A percentile compares a stretch with the other conserved stretches of the same genome.
These are phyloP conservation scores for Apostichopus parvimensis DNA, from an alignment of 35 echinoderm and acorn worm genomes.

Conservation along the genomic window DNA sequence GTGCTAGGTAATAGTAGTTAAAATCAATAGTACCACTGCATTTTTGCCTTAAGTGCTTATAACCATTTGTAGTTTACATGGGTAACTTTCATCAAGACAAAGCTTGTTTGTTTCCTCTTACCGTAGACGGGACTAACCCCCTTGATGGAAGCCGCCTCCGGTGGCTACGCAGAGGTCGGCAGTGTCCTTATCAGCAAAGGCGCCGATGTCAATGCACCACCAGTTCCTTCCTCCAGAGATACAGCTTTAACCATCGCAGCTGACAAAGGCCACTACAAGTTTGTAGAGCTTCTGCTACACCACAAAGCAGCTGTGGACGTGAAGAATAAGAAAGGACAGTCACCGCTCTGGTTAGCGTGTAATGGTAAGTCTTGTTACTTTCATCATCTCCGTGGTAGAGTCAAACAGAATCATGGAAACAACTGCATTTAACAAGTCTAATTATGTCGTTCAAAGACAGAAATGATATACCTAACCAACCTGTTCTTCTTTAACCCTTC, in stretches of 20 bases:
- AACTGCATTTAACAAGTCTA: too few species aligned
- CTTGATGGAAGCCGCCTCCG: slow-evolving; percentile 98
- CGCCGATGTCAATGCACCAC: slow-evolving; percentile 91
- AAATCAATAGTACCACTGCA: too few species aligned
- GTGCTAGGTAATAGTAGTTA: too few species aligned
- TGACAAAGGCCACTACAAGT: slow-evolving; percentile 98
- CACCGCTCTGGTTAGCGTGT: slow-evolving; percentile 93
- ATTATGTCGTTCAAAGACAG: too few species aligned
- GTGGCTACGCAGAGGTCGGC: slow-evolving; percentile 96
- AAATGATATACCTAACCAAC: neutral
- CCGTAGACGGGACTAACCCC: slow-evolving; percentile 92
- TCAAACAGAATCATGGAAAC: too few species aligned
- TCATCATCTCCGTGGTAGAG: too few species aligned
- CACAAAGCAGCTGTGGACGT: slow-evolving; percentile 86
- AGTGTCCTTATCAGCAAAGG: slow-evolving; percentile 90
- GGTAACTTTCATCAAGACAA: too few species aligned
- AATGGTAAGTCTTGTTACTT: slow-evolving; percentile 72
- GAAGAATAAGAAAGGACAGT: slow-evolving; percentile 97
- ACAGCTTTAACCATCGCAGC: slow-evolving; percentile 97
- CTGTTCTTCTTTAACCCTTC: neutral
- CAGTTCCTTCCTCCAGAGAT: slow-evolving; percentile 93
- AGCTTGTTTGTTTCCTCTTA: too few species aligned
- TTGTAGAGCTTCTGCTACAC: slow-evolving; percentile 82
- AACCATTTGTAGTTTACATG: too few species aligned
- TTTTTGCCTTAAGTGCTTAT: too few species aligned